phyloP scores from a whole-genome alignment of 2,888 invertebrate species.

The Drosophila anceps region DNA sequence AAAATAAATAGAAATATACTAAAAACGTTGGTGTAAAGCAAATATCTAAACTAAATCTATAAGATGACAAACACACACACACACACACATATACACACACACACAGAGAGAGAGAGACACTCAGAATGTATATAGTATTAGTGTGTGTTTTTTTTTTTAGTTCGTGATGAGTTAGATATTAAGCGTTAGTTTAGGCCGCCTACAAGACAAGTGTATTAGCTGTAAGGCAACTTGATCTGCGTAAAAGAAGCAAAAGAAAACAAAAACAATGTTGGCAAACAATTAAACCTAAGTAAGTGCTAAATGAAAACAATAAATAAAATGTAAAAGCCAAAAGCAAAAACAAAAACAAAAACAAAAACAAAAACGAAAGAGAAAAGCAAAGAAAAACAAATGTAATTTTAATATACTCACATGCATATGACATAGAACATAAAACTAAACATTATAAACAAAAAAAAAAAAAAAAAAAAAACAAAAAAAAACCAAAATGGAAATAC shows the following conservation, averaged over 20 bases:
- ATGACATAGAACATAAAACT: slow-evolving; percentile 12
- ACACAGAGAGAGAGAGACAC: slow-evolving; percentile 15
- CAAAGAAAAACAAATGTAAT: slow-evolving; percentile 34
- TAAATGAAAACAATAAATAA: slow-evolving; percentile 58
- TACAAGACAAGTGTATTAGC: slow-evolving; percentile 34
- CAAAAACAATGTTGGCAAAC: slow-evolving; percentile 6
- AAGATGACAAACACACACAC: slow-evolving; percentile 28
- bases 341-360: background rate
- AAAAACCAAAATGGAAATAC: background rate
- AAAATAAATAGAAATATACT: slow-evolving; percentile 15
- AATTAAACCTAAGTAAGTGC: slow-evolving; percentile 46
- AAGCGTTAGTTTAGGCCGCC: slow-evolving; percentile 36
- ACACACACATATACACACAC: slow-evolving; percentile 26
- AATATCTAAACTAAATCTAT: slow-evolving; percentile 68
- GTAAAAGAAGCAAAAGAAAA: background rate
- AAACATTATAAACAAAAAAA: background rate
- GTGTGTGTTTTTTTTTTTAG: slow-evolving; percentile 36
- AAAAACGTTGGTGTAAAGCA: slow-evolving; percentile 60
- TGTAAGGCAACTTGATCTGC: slow-evolving; percentile 15
- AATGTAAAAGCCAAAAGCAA: slow-evolving; percentile 30
- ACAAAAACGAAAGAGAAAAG: background rate
- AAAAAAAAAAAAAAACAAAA: background rate
- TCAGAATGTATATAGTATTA: slow-evolving; percentile 25
- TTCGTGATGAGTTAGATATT: slow-evolving; percentile 50
- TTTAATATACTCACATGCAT: slow-evolving; percentile 42